phyloP scores from a whole-genome alignment of 2,113 vertebrate genomes.

The Sula dactylatra region DNA sequence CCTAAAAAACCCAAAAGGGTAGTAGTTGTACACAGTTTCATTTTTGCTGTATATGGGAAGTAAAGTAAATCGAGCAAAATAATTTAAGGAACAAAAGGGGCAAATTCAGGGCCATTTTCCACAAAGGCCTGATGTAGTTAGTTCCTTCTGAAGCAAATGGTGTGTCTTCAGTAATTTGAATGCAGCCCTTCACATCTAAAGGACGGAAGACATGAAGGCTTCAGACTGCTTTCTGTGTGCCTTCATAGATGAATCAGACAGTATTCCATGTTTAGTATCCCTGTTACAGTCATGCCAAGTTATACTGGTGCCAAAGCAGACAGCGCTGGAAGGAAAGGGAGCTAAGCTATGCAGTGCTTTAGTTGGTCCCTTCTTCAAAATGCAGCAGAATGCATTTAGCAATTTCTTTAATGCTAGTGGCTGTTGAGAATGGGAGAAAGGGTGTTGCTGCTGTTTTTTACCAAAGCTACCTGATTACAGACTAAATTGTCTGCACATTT shows the following conservation, averaged over 20 bases:
- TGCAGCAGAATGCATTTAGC: background rate
- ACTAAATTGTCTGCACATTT: background rate
- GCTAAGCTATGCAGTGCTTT: background rate
- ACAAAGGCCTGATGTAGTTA: background rate
- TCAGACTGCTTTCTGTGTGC: background rate
- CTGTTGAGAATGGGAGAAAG: background rate
- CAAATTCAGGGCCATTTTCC: background rate
- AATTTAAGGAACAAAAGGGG: background rate
- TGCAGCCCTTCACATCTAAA: background rate
- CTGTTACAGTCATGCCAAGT: background rate
- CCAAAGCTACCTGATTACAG: background rate
- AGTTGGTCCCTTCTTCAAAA: background rate
- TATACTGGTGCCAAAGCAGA: background rate
- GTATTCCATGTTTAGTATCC: background rate
- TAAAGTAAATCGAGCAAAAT: background rate
- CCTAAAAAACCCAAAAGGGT: background rate
- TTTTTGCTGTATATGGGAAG: background rate
- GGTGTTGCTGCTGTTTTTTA: background rate
- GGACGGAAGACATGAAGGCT: background rate
- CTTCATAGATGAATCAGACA: background rate
- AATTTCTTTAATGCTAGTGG: background rate
- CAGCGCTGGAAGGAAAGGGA: background rate
- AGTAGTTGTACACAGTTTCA: background rate
- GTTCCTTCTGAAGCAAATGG: background rate
- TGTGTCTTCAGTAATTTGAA: background rate